Conservation (phyloP, 2,888 invertebrate species). For the Heliothis peltigera region DNA sequence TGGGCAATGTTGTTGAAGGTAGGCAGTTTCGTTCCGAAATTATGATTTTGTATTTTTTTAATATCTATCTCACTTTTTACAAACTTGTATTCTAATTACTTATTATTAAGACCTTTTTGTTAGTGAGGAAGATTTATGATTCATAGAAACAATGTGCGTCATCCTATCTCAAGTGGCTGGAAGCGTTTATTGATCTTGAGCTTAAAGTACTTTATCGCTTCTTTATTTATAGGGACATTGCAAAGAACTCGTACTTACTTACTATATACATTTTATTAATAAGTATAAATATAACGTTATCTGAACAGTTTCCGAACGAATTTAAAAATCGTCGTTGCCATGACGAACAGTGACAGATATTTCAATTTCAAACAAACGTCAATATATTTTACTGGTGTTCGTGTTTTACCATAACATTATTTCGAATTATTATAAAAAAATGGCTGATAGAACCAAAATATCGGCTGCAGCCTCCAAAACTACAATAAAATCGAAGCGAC, state of each 20-base stretch:
- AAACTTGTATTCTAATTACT: neutral
- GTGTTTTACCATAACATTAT: slow-evolving; percentile 10
- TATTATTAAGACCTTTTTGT: neutral
- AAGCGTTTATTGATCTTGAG: neutral
- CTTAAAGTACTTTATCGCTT: neutral
- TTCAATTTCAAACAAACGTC: slow-evolving; percentile 69
- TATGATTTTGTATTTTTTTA: neutral
- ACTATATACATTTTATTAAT: neutral
- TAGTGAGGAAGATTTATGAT: neutral
- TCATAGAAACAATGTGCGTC: neutral
- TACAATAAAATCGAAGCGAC: slow-evolving; percentile 68
- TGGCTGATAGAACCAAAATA: slow-evolving; percentile 77
- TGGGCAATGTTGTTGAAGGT: neutral
- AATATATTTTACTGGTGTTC: slow-evolving; percentile 40
- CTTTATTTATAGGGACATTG: neutral
- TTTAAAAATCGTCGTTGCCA: slow-evolving; percentile 70
- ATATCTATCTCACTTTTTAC: too few species aligned
- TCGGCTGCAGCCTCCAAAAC: slow-evolving; percentile 67
- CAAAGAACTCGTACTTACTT: neutral
- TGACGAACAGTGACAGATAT: slow-evolving; percentile 69
- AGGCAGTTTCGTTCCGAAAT: slow-evolving; percentile 20
- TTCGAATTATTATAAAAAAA: slow-evolving; percentile 47
- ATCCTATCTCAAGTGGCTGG: neutral
- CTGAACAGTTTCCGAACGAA: slow-evolving; percentile 68
- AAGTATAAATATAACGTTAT: neutral